phyloP scores from a whole-genome alignment of 2,113 vertebrate species.

The Cavia aperea region DNA sequence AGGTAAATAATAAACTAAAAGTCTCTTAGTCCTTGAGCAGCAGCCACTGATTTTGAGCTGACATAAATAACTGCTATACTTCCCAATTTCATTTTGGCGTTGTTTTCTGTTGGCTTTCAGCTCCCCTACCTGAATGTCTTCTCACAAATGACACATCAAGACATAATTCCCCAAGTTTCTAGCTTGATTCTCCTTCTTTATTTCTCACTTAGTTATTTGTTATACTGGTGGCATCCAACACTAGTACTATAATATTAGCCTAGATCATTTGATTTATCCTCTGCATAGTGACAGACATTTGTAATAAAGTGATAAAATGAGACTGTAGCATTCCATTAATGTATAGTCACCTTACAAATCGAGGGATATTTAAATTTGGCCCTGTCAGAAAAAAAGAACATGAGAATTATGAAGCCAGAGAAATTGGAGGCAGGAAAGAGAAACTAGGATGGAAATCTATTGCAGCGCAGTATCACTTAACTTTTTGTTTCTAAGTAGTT shows the following conservation, averaged over 20 bases:
- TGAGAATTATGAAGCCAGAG: neutral
- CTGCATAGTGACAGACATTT: neutral
- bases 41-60: neutral
- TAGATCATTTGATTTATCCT: neutral
- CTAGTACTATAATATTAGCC: neutral
- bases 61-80: neutral
- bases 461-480: neutral
- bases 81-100: neutral
- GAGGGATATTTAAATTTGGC: slow-evolving; percentile 7
- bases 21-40: neutral
- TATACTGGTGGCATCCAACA: neutral
- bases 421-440: neutral
- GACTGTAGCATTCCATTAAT: neutral
- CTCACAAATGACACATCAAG: neutral
- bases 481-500: neutral
- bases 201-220: slow-evolving; percentile 8
- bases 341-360: slow-evolving; percentile 1
- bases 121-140: neutral
- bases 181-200: neutral
- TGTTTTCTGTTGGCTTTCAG: slow-evolving; percentile 17
- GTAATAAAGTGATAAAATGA: slow-evolving; percentile 3
- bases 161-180: neutral
- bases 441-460: neutral
- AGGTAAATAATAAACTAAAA: neutral
- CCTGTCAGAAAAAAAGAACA: neutral